Evolutionary conservation across 2,888 invertebrate genomes (phyloP), one percentile per base, ranked within the genome.

Genomic region (Oeneis ivallda): DNA sequence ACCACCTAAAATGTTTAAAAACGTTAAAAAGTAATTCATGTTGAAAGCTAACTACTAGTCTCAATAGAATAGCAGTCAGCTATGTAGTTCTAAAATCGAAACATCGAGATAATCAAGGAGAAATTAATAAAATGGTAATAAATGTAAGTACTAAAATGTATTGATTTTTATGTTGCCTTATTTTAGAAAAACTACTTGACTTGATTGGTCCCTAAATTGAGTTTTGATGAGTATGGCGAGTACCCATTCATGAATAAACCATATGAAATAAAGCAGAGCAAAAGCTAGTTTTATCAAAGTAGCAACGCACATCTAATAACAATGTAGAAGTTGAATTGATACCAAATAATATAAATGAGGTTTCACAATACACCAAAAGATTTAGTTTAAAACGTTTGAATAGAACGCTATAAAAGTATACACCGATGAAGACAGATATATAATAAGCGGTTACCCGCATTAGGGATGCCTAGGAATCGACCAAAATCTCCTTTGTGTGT

Each of bases 401-500:
- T 52, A 65, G 66, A 70, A 71, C 43, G 53, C 41, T 19, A 3
- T 15, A 19, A 68, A n/a, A 71, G 85, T 82, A 86, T 26, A 82
- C 70, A 67, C 47, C 77, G 71, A 85, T 75, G 72, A 76, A 71
- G 71, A 75, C 66, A 74, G 76, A 73, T 71, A 26, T 37, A 78
- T 75, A 82, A 82, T 65, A 81, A 88, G 92, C 90, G 90, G 91
- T 92, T 92, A 92, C 92, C 92, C 92, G 92, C 89, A 78, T 91
- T 93, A 83, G 94, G 94, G 85, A 94, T 92, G 89, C 94, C 93
- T 92, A 95, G 94, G 92, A 94, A 94, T 89, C 94, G 94, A 91
- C 93, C 93, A 83, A 90, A 90, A 79, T 92, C 92, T 80, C 89
- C 87, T 85, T 88, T 92, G 80, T 86, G 83, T 77, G 84, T 86